Evolutionary conservation across 2,113 vertebrate species (phyloP), one percentile per base, ranked within the genome.

Genomic region (Sylvicapra grimmia): DNA sequence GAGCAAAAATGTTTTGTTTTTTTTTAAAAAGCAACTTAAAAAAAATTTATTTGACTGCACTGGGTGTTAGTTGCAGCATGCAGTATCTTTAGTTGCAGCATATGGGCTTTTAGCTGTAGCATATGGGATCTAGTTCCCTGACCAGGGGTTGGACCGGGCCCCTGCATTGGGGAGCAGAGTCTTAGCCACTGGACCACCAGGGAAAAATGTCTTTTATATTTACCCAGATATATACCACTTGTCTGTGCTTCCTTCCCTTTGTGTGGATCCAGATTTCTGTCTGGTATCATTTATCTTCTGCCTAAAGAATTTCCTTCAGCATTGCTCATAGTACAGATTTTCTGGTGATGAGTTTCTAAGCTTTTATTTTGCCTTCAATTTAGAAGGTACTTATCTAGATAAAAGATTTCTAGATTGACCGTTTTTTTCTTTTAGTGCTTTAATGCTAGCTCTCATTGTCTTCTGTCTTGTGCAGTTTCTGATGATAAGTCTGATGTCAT

Each of bases 311-410:
- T 72, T 90, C 27, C 40, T 84, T 89, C 72, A 90, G 40, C 4
- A 7, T 94, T 93, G 88, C 82, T 93, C 40, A 11, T 33, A 25
- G 59, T 82, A 14, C 29, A 94, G 27, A 89, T 61, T 23, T 95
- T 10, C 18, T 56, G 8, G 31, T 18, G 40, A 59, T 93, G 29
- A 79, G 68, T 94, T 51, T 53, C 36, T 44, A 54, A 47, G 44
- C n/a, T 56, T 94, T 91, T 75, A 47, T 93, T 92, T 93, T 93
- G 63, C 87, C 21, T 96, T 96, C 58, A 75, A 3, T 79, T 56
- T 84, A 36, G 47, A 65, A 90, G 15, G 4, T 65, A 54, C 59
- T 90, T 95, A 40, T 92, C 58, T 91, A 40, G 47, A n/a, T 87
- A 68, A 93, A 63, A 72, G 40, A 51, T 63, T 87, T 25, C 33